Percentiles rank a stretch among this genome's conserved stretches.
These are phyloP conservation scores for Thinocorus orbignyianus DNA, from an alignment of 2,113 vertebrate species.

Conservation along the genomic window DNA sequence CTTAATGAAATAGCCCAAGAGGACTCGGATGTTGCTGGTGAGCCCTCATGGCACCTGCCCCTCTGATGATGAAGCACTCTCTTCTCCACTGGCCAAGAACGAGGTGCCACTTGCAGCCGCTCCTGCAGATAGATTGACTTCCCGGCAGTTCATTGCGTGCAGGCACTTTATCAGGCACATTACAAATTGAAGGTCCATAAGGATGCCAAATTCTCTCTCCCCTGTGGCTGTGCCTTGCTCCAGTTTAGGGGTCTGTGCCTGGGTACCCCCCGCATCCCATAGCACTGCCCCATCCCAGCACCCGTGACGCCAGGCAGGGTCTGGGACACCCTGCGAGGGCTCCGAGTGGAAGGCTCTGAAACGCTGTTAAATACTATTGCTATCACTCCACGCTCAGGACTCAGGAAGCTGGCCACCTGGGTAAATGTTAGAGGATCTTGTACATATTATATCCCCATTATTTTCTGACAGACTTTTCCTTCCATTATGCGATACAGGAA, in stretches of 20 bases:
- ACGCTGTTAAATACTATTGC: neutral
- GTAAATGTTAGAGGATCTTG: slow-evolving; percentile 65
- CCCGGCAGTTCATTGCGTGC: accelerated
- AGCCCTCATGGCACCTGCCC: accelerated
- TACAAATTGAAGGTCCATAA: neutral
- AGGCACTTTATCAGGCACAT: neutral
- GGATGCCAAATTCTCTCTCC: neutral
- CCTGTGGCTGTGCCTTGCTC: accelerated
- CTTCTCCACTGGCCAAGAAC: accelerated
- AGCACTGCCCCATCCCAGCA: neutral
- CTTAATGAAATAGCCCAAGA: neutral
- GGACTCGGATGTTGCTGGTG: neutral
- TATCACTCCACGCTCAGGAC: slow-evolving; percentile 1
- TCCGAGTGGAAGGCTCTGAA: neutral
- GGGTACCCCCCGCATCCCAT: accelerated
- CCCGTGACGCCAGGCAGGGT: neutral
- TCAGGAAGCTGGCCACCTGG: slow-evolving; percentile 74
- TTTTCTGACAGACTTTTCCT: slow-evolving; percentile 75
- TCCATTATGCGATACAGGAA: slow-evolving; percentile 78
- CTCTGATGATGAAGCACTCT: accelerated
- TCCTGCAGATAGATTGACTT: neutral
- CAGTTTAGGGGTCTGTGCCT: accelerated
- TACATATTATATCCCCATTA: slow-evolving; percentile 57
- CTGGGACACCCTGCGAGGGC: accelerated
- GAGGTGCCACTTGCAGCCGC: accelerated